phyloP scores from a whole-genome alignment of 2,888 invertebrate species.

The Isoperla grammatica region DNA sequence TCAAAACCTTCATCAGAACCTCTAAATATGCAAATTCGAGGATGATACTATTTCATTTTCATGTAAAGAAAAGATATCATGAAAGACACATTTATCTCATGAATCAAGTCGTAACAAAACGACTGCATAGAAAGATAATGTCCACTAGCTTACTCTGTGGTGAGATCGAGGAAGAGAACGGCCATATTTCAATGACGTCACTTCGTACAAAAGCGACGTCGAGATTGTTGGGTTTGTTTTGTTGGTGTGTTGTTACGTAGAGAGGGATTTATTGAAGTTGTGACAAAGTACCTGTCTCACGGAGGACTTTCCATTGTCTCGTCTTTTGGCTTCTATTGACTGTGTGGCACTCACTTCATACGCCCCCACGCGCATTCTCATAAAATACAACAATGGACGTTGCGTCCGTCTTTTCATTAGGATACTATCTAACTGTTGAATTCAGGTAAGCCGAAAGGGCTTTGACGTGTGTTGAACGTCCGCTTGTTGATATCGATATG shows the following conservation, averaged over 20 bases:
- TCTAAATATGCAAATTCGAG: too few relatives aligned
- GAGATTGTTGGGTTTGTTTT: conserved; percentile 27
- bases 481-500: too few relatives aligned
- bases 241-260: conserved; percentile 23
- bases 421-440: too few relatives aligned
- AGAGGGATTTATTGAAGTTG: conserved; percentile 28
- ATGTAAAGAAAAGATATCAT: neutral
- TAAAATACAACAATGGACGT: too few relatives aligned
- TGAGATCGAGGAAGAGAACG: conserved; percentile 20
- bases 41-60: conserved; percentile 6
- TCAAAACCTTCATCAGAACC: too few relatives aligned
- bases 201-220: conserved; percentile 25
- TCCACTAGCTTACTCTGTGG: conserved; percentile 5
- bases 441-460: too few relatives aligned
- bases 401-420: too few relatives aligned
- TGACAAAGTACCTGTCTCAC: conserved; percentile 29
- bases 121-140: conserved; percentile 24
- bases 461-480: too few relatives aligned
- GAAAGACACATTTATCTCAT: conserved; percentile 17
- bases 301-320: conserved; percentile 23
- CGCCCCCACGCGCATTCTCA: neutral
- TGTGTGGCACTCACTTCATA: conserved; percentile 12
- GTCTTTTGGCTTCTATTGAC: conserved; percentile 20
- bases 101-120: conserved; percentile 18
- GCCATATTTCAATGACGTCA: conserved; percentile 29